Evolutionary conservation across 2,113 vertebrate genomes (phyloP), one percentile per base, ranked within the genome.

Genomic region (Lepisosteus oculatus): DNA sequence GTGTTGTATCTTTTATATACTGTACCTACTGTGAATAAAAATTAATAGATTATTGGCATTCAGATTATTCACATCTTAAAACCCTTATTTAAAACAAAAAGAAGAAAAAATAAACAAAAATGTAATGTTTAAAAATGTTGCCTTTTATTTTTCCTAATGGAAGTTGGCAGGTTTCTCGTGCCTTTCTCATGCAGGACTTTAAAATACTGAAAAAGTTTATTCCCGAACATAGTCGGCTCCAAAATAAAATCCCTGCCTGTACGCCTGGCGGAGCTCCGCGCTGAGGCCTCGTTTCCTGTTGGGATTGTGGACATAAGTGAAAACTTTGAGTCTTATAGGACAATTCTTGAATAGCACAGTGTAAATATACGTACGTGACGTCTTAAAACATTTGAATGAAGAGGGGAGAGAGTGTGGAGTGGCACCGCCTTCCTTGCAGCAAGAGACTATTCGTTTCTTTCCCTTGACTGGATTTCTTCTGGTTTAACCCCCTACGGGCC

Each of bases 401-500:
- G 57, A 43, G n/a, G 55, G 45, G 8, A 13, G 41, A 17, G 41
- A 51, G 15, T 15, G 1, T 54, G 4, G 17, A 55, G 8, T 15
- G 8, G 15, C 9, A 51, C n/a, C 45, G 29, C 47, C 8, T 69
- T 12, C 55, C 11, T 6, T 56, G 54, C 67, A 43, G 13, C 11
- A 51, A 9, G 9, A 51, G 47, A 51, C 5, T 9, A 51, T n/a
- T 59, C 56, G 3, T 13, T 12, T n/a, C 56, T 59, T 59, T 12
- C 11, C 7, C 11, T 59, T 59, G 7, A 4, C 56, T 59, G n/a
- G 11, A n/a, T 12, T 59, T 59, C 3, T 59, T 13, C 41, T 43
- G 15, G 55, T 2, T 57, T 57, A 69, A 69, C 62, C 67, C 66
- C 51, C 55, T 43, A 14, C 12, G 55, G 67, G 51, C 55, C 54